Percentiles rank a stretch among this genome's conserved stretches.
These are phyloP conservation scores for Hemiprocne comata DNA, from an alignment of 2,113 vertebrate species.

Conservation along the genomic window DNA sequence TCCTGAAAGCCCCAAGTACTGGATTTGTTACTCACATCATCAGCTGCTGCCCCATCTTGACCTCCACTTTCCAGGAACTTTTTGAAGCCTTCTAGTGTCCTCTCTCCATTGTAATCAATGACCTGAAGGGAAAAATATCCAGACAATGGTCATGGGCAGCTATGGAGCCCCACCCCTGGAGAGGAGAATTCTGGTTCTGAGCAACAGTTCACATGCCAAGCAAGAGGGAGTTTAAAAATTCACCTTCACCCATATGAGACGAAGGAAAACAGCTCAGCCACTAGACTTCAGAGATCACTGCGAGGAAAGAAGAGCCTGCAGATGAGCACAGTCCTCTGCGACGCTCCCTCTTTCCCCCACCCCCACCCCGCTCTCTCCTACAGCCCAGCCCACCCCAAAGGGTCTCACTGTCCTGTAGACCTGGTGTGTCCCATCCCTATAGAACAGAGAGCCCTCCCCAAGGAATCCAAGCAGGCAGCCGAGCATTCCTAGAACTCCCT, in stretches of 20 bases:
- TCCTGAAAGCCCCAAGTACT: not conserved
- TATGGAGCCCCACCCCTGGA: not conserved
- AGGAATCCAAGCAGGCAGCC: not conserved
- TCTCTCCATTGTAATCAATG: constrained; percentile 95
- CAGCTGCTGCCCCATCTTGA: constrained; percentile 89
- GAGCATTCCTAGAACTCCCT: not conserved
- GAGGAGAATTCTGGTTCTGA: constrained; percentile 61
- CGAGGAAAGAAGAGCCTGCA: constrained; percentile 65
- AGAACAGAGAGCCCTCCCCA: not conserved
- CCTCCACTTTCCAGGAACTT: constrained; percentile 97
- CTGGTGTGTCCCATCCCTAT: not conserved
- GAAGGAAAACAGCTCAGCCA: constrained; percentile 69
- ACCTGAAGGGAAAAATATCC: constrained; percentile 74
- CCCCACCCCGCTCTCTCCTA: not conserved
- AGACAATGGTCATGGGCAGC: not conserved
- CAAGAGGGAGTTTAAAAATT: constrained; percentile 68
- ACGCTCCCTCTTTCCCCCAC: not conserved
- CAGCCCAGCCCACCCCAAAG: not conserved
- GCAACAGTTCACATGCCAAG: constrained; percentile 61
- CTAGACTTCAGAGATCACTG: constrained; percentile 66
- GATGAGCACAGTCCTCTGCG: constrained; percentile 56
- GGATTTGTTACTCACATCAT: constrained; percentile 76
- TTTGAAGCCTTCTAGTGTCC: constrained; percentile 92
- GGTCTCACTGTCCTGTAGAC: not conserved
- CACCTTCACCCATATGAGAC: constrained; percentile 67